Evolutionary conservation across 1,140 invertebrate species (phyloP).

Genomic region (Vanessa tameamea): DNA sequence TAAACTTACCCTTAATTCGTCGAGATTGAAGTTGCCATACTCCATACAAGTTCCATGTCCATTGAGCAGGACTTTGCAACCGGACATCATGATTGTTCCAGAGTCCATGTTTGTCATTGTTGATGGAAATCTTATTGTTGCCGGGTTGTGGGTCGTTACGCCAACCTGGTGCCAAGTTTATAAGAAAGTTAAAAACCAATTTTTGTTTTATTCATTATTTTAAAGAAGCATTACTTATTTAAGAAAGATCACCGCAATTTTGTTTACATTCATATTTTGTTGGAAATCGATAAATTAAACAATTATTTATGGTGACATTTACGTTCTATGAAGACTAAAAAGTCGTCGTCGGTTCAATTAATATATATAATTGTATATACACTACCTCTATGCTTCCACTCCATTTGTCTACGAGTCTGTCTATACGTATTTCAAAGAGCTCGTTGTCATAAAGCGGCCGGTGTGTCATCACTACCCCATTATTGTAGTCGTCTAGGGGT

Average conservation of each 20-base stretch:
- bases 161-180: slow-evolving; percentile 83
- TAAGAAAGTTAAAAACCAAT: no score
- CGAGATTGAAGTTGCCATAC: slow-evolving; percentile 96
- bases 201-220: no score
- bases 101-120: slow-evolving; percentile 98
- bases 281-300: no score
- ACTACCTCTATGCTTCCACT: slow-evolving; percentile 91
- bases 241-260: no score
- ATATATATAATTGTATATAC: background rate
- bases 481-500: slow-evolving; percentile 97
- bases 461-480: slow-evolving; percentile 95
- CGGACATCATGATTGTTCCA: slow-evolving; percentile 98
- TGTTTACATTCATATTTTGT: no score
- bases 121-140: slow-evolving; percentile 93
- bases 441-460: slow-evolving; percentile 92
- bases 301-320: no score
- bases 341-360: no score
- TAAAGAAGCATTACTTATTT: no score
- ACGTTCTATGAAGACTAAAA: no score
- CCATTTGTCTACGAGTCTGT: slow-evolving; percentile 94
- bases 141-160: slow-evolving; percentile 95
- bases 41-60: slow-evolving; percentile 95
- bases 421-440: slow-evolving; percentile 96
- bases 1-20: slow-evolving; percentile 89
- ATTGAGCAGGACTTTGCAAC: slow-evolving; percentile 96